These are phyloP conservation scores for Whitmania pigra DNA, from an alignment of 1,140 invertebrate species.

Conservation along the genomic window DNA sequence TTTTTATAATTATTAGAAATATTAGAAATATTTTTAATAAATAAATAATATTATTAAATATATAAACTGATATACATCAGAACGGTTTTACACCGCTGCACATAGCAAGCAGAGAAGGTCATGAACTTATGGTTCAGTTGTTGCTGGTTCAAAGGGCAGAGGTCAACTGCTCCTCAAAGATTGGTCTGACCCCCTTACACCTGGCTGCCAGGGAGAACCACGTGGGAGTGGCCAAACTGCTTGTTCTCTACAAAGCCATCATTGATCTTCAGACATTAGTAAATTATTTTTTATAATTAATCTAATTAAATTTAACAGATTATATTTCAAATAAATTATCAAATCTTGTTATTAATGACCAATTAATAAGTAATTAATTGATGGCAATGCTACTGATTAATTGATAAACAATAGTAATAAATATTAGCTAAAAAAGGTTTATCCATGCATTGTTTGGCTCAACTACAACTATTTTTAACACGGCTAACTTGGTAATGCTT, in stretches of 20 bases:
- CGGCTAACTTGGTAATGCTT: too few species aligned
- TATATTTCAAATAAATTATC: too few species aligned
- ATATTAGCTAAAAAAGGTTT: too few species aligned
- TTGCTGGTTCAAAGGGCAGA: conserved; percentile 63
- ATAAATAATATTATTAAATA: not conserved
- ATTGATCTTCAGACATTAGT: conserved; percentile 74
- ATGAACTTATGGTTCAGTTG: conserved; percentile 87
- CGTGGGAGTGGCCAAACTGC: conserved; percentile 76
- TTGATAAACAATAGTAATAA: too few species aligned
- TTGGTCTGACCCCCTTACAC: conserved; percentile 88
- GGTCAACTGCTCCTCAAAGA: conserved; percentile 43
- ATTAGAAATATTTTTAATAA: not conserved
- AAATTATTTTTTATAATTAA: too few species aligned
- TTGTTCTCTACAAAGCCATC: conserved; percentile 75
- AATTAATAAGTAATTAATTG: too few species aligned
- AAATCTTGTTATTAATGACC: too few species aligned
- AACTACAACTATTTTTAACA: too few species aligned
- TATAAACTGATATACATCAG: not conserved
- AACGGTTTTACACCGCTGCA: conserved; percentile 78
- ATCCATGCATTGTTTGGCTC: too few species aligned
- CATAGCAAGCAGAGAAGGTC: conserved; percentile 92
- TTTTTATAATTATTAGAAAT: not conserved
- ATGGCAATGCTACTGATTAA: too few species aligned
- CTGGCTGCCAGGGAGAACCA: conserved; percentile 89
- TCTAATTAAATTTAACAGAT: too few species aligned